Conservation (phyloP, 2,797 vertebrate species). For the Girardinus metallicus region DNA sequence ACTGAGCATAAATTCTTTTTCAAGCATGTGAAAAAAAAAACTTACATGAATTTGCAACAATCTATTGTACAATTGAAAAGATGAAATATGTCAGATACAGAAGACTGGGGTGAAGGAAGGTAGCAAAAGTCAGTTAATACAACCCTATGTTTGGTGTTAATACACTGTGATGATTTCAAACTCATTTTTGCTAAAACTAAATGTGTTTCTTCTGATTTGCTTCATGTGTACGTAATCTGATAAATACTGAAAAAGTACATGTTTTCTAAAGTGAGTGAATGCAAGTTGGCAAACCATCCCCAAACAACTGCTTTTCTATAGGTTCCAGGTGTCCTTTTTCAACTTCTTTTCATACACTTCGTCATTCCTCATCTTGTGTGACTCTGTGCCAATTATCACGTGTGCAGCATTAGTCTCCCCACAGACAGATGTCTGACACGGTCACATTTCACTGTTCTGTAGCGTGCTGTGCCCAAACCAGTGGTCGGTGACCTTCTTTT, state of each 20-base stretch:
- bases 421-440: constrained; percentile 66
- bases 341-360: constrained; percentile 3
- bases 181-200: neutral
- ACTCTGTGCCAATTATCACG: constrained; percentile 50
- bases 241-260: neutral
- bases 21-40: no score
- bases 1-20: neutral
- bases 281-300: constrained; percentile 15
- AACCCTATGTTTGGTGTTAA: neutral
- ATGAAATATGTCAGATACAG: neutral
- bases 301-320: constrained; percentile 41
- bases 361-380: constrained; percentile 39
- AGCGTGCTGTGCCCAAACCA: constrained; percentile 59
- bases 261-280: neutral
- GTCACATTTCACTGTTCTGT: constrained; percentile 68
- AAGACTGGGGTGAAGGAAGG: neutral
- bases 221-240: neutral
- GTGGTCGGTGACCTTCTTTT: constrained; percentile 63
- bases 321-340: constrained; percentile 46
- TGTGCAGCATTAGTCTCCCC: constrained; percentile 19
- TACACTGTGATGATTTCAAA: neutral
- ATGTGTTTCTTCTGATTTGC: neutral
- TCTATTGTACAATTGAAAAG: neutral
- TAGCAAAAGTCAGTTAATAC: neutral
- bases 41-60: neutral